phyloP scores from a whole-genome alignment of 2,888 invertebrate genomes.

The Pachycephus smyrnensis region DNA sequence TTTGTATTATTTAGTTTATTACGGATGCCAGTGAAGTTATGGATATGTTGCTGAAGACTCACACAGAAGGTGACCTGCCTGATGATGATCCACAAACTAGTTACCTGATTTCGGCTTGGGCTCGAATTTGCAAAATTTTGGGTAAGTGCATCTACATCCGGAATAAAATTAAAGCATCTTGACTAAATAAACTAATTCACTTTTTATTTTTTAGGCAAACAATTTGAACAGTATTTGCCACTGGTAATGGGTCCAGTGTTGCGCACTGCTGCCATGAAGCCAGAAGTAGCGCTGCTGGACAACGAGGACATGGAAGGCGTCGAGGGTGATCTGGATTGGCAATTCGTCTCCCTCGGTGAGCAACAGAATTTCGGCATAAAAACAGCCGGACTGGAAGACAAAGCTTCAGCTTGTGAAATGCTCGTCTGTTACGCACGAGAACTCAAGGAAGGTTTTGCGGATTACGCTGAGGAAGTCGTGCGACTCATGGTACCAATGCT shows the following conservation, averaged over 20 bases:
- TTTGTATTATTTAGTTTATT: conserved; percentile 73
- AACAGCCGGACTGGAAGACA: conserved; percentile 94
- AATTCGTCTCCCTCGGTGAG: conserved; percentile 92
- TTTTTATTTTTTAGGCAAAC: conserved; percentile 70
- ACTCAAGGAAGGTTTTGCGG: conserved; percentile 84
- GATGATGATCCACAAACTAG: conserved; percentile 98
- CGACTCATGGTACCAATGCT: conserved; percentile 89
- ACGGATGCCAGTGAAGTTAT: conserved; percentile 95
- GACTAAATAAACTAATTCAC: not conserved
- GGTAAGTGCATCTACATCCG: conserved; percentile 60
- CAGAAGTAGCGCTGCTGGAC: conserved; percentile 91
- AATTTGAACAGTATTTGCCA: conserved; percentile 92
- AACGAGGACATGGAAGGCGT: conserved; percentile 87
- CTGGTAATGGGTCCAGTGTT: conserved; percentile 96
- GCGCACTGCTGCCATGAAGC: conserved; percentile 91
- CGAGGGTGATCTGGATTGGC: conserved; percentile 92
- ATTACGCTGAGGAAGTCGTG: conserved; percentile 82
- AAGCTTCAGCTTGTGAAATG: conserved; percentile 97
- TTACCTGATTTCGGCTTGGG: conserved; percentile 99
- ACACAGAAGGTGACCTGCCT: conserved; percentile 85
- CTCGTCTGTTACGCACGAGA: conserved; percentile 94
- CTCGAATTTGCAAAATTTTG: conserved; percentile 96
- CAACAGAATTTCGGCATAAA: conserved; percentile 96
- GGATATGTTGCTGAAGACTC: conserved; percentile 92
- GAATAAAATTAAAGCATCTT: not conserved